phyloP scores from a whole-genome alignment of 2,888 invertebrate genomes.

The Chymomyza procnemis region DNA sequence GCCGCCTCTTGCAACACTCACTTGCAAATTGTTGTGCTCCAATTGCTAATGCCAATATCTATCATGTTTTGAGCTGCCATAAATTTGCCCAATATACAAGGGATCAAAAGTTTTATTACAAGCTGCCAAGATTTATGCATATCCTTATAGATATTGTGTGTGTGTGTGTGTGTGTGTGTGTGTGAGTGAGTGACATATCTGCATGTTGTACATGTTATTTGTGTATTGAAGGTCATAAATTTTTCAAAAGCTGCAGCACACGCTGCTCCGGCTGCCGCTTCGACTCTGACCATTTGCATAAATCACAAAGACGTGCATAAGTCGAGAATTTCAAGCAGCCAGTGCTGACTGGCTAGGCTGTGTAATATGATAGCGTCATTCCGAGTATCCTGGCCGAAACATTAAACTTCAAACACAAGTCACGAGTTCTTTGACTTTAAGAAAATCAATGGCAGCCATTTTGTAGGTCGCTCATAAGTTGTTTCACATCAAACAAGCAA shows the following conservation, averaged over 20 bases:
- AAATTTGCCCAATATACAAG: neutral
- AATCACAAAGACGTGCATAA: slow-evolving; percentile 36
- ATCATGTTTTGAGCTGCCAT: neutral
- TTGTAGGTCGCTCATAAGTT: slow-evolving; percentile 23
- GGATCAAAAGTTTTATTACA: neutral
- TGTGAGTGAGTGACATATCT: neutral
- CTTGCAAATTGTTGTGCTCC: slow-evolving; percentile 2
- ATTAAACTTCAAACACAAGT: neutral
- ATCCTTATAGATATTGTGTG: neutral
- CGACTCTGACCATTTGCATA: slow-evolving; percentile 38
- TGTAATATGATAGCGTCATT: slow-evolving; percentile 35
- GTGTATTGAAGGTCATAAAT: slow-evolving; percentile 2
- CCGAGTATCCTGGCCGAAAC: slow-evolving; percentile 12
- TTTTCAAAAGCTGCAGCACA: neutral
- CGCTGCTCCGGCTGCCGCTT: neutral
- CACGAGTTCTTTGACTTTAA: neutral
- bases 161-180: neutral
- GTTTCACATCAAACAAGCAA: slow-evolving; percentile 11
- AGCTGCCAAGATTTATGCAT: neutral
- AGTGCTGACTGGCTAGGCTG: neutral
- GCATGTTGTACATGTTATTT: neutral
- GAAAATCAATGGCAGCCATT: slow-evolving; percentile 9
- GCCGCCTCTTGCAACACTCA: neutral
- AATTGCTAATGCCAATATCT: neutral
- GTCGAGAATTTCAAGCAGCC: too few relatives aligned